Evolutionary conservation across 92 coral and sea anemone species (phyloP), one percentile per base, ranked within the genome.

Genomic region (Porites divaricata): DNA sequence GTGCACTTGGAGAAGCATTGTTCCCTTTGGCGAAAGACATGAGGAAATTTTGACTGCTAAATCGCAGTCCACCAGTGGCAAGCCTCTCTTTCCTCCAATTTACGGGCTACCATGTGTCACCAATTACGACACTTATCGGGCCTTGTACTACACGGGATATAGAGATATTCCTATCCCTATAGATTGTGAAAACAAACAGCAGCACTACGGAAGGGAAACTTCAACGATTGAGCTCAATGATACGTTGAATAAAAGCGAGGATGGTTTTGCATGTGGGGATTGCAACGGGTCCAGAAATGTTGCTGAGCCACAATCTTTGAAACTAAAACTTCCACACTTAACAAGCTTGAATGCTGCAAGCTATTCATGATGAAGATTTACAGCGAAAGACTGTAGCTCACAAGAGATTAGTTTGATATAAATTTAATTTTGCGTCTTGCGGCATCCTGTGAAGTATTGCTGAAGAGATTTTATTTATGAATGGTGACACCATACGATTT

Each of bases 41-140:
- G 84, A 83, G 3, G 83, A 83, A 50, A 6, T 41, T 58, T 45
- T 17, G 17, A 11, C 19, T 1, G 54, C 65, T 1, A 82, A 20
- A 19, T 9, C 79, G 15, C 78, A 65, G 0, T 24, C 52, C 16
- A 79, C 26, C 6, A 81, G 77, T 9, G 65, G 26, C 70, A 83
- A 70, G 45, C 94, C 88, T 1, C 67, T 91, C 67, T 91, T 91
- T 48, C 94, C 94, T 4, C 91, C 94, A 5, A 88, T 91, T 25
- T 79, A 20, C 45, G 89, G 79, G 12, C 66, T 78, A 6, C 72
- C 89, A 17, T 35, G 45, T 26, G 24, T 65, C 5, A 65, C 57
- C 20, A 76, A 66, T 28, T 52, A 12, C 8, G 82, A 75, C 13
- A 50, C 81, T 12, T 52, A 66, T 11, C 63, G 65, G 17, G 75